A percentile compares a stretch with the other conserved stretches of the same genome.
Conservation (phyloP, 2,113 vertebrate species). For the Myotis yumanensis region DNA sequence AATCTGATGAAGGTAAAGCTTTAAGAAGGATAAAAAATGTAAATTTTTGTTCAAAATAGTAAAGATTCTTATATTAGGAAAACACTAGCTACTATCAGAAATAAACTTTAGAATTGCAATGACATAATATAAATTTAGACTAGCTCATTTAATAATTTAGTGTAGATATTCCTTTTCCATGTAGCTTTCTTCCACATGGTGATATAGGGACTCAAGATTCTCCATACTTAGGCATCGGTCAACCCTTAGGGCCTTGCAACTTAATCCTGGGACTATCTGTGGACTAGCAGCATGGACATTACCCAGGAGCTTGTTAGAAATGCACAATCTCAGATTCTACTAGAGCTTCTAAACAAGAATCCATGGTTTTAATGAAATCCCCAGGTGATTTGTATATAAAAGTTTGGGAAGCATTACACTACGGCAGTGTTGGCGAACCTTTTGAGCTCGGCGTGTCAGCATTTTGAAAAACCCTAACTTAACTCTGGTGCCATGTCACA, state of each 20-base stretch:
- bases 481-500: no score
- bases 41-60: conserved; percentile 5
- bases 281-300: neutral
- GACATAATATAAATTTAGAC: neutral
- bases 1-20: conserved; percentile 89
- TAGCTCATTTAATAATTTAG: conserved; percentile 6
- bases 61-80: neutral
- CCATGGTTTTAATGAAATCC: neutral
- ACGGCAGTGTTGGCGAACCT: no score
- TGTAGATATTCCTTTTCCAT: neutral
- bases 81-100: neutral
- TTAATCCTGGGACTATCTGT: neutral
- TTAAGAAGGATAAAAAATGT: conserved; percentile 42
- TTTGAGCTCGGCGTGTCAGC: no score
- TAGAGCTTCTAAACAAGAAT: neutral
- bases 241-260: neutral
- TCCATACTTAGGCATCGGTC: neutral
- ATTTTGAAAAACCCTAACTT: no score
- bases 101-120: neutral
- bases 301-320: neutral
- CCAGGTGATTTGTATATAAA: neutral
- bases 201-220: neutral
- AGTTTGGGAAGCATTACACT: neutral
- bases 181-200: neutral
- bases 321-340: neutral